Percentiles rank a stretch among this genome's conserved stretches.
Conservation (phyloP, 2,797 vertebrate species). For the Rhabdophis nuchalis region DNA sequence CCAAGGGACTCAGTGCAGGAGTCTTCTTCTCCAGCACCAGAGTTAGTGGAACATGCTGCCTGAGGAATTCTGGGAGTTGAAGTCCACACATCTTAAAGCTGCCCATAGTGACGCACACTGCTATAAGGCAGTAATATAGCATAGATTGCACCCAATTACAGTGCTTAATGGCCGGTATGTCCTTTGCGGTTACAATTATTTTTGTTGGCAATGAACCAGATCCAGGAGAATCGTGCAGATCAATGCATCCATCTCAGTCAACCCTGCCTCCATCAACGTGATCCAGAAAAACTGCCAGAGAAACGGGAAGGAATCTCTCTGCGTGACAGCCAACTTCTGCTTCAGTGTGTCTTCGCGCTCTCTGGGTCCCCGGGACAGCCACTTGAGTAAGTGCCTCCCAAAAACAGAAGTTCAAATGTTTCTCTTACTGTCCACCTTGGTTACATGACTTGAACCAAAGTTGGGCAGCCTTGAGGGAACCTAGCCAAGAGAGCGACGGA, state of each 20-base stretch:
- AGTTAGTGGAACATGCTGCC: too few relatives aligned
- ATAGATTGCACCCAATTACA: not conserved
- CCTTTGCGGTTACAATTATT: not conserved
- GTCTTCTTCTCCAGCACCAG: too few relatives aligned
- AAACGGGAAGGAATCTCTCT: constrained; percentile 79
- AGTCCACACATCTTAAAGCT: too few relatives aligned
- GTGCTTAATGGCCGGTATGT: not conserved
- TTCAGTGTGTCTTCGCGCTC: constrained; percentile 79
- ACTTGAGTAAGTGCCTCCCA: constrained; percentile 72
- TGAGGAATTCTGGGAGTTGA: too few relatives aligned
- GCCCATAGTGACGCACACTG: too few relatives aligned
- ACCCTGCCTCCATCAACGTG: constrained; percentile 83
- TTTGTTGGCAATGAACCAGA: constrained; percentile 57
- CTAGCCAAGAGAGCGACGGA: not conserved
- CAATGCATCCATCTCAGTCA: constrained; percentile 77
- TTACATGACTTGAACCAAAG: not conserved
- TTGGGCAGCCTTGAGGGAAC: not conserved
- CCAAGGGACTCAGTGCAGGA: too few relatives aligned
- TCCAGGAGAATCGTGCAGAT: constrained; percentile 84
- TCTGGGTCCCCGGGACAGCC: constrained; percentile 70
- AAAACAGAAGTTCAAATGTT: not conserved
- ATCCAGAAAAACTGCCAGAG: constrained; percentile 84
- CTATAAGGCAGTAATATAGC: not conserved
- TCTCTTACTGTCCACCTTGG: not conserved
- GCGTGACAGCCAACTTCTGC: constrained; percentile 80